Percentiles rank a stretch among this genome's conserved stretches.
phyloP scores from a whole-genome alignment of 2,888 invertebrate genomes.

The Idaea aversata region DNA sequence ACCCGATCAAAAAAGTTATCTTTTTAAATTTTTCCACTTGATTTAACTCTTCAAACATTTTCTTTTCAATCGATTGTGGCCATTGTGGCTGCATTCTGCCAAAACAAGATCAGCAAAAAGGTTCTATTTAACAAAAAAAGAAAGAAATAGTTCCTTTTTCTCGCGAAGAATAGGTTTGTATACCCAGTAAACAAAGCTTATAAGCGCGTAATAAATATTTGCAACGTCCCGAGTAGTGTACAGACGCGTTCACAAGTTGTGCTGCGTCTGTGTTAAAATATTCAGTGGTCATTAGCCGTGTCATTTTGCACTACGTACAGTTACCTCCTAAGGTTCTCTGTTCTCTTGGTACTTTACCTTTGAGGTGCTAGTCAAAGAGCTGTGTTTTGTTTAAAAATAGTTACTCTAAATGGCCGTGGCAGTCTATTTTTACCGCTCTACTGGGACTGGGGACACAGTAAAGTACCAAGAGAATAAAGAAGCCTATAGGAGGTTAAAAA shows the following conservation, averaged over 20 bases:
- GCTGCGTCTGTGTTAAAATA: conserved; percentile 48
- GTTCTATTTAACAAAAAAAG: neutral
- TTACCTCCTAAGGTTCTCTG: conserved; percentile 30
- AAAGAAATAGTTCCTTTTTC: neutral
- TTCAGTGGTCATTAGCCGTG: conserved; percentile 61
- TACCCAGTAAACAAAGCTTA: neutral
- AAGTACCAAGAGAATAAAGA: too few species aligned
- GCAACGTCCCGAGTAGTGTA: neutral
- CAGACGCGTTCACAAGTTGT: conserved; percentile 11
- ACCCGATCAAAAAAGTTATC: too few species aligned
- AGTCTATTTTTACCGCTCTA: neutral
- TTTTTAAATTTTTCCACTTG: too few species aligned
- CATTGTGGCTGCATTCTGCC: conserved; percentile 27
- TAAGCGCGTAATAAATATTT: neutral
- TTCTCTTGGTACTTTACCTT: conserved; percentile 32
- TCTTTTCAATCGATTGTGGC: neutral
- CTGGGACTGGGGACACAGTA: neutral
- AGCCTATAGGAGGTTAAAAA: neutral
- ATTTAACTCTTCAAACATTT: neutral
- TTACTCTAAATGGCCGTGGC: neutral
- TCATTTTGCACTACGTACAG: conserved; percentile 36
- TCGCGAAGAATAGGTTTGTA: neutral
- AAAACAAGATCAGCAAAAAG: conserved; percentile 12
- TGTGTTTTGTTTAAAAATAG: neutral
- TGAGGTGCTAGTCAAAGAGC: conserved; percentile 1